phyloP scores from a whole-genome alignment of 2,113 vertebrate species.

The Agapornis roseicollis region DNA sequence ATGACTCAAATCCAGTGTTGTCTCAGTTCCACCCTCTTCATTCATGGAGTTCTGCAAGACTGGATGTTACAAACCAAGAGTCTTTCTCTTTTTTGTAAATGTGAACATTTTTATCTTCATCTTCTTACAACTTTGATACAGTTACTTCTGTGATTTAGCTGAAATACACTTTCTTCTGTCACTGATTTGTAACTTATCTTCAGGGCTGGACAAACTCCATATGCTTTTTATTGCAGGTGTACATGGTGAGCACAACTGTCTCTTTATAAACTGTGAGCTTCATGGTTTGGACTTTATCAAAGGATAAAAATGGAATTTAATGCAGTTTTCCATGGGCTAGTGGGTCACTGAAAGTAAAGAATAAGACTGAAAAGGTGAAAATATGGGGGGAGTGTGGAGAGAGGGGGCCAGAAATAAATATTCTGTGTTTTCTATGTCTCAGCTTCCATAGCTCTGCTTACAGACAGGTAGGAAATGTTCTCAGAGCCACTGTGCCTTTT shows the following conservation, averaged over 20 bases:
- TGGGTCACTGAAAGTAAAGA: neutral
- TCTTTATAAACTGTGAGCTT: neutral
- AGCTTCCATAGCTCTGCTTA: neutral
- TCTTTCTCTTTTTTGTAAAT: neutral
- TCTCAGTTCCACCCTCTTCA: neutral
- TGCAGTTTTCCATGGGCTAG: neutral
- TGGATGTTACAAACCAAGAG: neutral
- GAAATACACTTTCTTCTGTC: neutral
- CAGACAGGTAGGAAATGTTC: neutral
- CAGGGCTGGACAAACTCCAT: neutral
- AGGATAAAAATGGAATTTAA: neutral
- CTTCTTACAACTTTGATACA: neutral
- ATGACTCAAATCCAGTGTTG: neutral
- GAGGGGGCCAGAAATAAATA: neutral
- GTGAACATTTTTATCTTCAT: neutral
- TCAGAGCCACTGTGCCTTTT: neutral
- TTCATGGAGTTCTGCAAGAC: neutral
- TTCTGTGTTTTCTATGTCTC: neutral
- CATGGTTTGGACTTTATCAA: neutral
- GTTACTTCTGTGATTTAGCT: neutral
- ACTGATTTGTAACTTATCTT: neutral
- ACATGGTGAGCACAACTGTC: neutral
- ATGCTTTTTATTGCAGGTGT: neutral
- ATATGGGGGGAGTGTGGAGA: neutral
- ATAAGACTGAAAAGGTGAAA: neutral